Evolutionary conservation across 2,113 vertebrate genomes (phyloP).

Genomic region (Charina bottae): DNA sequence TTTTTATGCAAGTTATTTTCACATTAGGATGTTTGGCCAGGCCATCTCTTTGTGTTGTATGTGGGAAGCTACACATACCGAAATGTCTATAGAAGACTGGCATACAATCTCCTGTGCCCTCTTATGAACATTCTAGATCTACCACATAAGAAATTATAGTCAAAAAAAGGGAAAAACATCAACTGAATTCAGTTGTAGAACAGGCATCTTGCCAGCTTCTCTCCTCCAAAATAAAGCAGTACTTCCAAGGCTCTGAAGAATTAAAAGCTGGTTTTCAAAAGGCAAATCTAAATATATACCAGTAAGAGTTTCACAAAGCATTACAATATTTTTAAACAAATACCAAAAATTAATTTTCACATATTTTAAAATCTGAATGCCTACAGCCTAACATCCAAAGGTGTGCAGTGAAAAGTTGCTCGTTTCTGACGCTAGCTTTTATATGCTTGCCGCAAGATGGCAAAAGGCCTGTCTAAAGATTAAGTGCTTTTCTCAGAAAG

Average conservation of each 20-base stretch:
- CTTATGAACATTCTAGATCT: neutral
- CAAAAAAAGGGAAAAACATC: neutral
- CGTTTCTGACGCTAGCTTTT: slow-evolving; percentile 25
- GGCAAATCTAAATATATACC: neutral
- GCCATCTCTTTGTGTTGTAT: neutral
- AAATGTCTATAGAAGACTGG: neutral
- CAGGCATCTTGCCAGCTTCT: neutral
- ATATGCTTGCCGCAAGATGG: slow-evolving; percentile 19
- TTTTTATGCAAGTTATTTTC: neutral
- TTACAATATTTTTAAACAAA: slow-evolving; percentile 1
- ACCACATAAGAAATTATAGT: neutral
- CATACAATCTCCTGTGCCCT: neutral
- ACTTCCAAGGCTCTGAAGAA: neutral
- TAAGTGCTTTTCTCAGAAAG: slow-evolving; percentile 55
- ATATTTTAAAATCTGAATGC: slow-evolving; percentile 23
- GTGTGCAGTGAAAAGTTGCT: slow-evolving; percentile 16
- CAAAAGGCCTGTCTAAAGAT: slow-evolving; percentile 11
- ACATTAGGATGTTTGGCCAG: neutral
- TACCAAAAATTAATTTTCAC: neutral
- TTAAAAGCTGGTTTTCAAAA: accelerated
- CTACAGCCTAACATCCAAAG: slow-evolving; percentile 22
- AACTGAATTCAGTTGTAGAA: neutral
- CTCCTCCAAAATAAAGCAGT: neutral
- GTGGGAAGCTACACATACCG: neutral
- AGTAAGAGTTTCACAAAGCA: neutral